phyloP scores from a whole-genome alignment of 2,113 vertebrate genomes.

The Anseranas semipalmata region DNA sequence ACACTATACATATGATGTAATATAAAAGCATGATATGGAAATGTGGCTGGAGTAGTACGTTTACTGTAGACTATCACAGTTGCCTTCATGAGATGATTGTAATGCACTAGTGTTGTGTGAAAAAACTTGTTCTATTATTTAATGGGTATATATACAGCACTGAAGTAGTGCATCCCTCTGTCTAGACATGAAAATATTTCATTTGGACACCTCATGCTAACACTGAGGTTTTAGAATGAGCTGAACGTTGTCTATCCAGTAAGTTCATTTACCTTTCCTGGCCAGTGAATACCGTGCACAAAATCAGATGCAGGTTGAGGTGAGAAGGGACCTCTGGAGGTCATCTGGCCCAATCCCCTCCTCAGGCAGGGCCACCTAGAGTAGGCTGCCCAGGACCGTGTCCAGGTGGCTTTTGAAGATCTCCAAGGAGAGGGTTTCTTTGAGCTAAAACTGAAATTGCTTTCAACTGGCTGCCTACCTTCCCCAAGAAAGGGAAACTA shows the following conservation, averaged over 20 bases:
- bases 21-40: background rate
- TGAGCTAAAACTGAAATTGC: background rate
- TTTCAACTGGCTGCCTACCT: background rate
- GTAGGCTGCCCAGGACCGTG: background rate
- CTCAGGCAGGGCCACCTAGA: background rate
- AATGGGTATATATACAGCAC: background rate
- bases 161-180: background rate
- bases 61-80: background rate
- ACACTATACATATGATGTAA: background rate
- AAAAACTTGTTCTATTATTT: background rate
- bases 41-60: background rate
- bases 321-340: background rate
- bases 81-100: background rate
- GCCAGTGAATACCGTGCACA: background rate
- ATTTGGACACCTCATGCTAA: background rate
- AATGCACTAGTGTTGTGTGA: background rate
- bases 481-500: background rate
- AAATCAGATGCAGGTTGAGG: background rate
- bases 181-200: slow-evolving; percentile 2
- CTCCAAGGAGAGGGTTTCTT: background rate
- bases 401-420: background rate
- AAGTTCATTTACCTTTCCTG: background rate
- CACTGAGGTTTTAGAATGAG: background rate
- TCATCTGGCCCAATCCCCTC: background rate
- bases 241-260: background rate